Evolutionary conservation across 1,140 invertebrate genomes (phyloP).

Genomic region (Pseudomyrmex gracilis): DNA sequence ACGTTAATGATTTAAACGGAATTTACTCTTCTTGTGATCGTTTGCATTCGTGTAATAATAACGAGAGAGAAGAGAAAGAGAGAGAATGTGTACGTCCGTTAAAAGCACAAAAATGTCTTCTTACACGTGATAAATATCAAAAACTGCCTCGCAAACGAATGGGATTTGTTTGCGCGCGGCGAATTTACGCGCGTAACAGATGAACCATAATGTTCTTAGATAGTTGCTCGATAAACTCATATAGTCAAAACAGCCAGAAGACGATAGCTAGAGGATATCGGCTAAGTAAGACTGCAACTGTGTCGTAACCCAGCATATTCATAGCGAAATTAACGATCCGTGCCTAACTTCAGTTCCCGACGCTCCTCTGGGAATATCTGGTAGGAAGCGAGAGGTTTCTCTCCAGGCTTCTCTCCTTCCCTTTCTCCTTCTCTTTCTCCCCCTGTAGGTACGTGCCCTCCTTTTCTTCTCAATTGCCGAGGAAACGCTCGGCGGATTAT

Average conservation of each 20-base stretch:
- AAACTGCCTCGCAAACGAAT: background rate
- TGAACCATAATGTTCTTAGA: slow-evolving; percentile 11
- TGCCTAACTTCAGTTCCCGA: slow-evolving; percentile 73
- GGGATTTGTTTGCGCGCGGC: background rate
- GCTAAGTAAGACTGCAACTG: slow-evolving; percentile 54
- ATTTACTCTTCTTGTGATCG: background rate
- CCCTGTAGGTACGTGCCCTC: background rate
- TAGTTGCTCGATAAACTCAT: slow-evolving; percentile 40
- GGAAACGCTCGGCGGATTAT: slow-evolving; percentile 18
- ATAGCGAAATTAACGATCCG: slow-evolving; percentile 82
- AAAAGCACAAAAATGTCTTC: too few relatives aligned
- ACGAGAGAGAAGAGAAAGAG: too few relatives aligned
- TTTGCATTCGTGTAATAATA: too few relatives aligned
- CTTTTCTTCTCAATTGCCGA: slow-evolving; percentile 6
- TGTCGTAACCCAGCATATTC: slow-evolving; percentile 76
- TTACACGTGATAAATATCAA: background rate
- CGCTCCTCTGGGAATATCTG: slow-evolving; percentile 17
- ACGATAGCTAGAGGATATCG: slow-evolving; percentile 49
- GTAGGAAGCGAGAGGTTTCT: slow-evolving; percentile 53
- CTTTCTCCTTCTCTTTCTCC: too few relatives aligned
- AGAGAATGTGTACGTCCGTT: too few relatives aligned
- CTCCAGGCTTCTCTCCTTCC: slow-evolving; percentile 4
- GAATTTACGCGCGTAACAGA: background rate
- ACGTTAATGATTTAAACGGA: slow-evolving; percentile 9
- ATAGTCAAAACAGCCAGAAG: slow-evolving; percentile 47